Conservation (phyloP, 64 coral and sea anemone genomes). For the Orbicella faveolata region DNA sequence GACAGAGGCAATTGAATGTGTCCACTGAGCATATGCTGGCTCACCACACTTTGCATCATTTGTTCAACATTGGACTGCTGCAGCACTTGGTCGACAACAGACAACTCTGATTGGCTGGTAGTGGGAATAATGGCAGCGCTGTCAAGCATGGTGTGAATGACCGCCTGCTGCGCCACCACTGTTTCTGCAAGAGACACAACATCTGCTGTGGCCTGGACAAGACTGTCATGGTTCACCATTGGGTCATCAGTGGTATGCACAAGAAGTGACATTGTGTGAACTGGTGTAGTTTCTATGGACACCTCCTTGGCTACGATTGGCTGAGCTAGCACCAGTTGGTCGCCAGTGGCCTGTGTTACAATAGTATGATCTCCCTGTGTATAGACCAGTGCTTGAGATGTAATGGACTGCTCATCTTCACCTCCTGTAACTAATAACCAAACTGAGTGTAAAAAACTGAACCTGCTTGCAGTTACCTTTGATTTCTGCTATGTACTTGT, state of each 20-base stretch:
- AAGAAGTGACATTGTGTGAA: slow-evolving; percentile 55
- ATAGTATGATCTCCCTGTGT: slow-evolving; percentile 46
- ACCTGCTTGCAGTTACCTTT: neutral
- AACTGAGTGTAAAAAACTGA: neutral
- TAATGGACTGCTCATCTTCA: slow-evolving; percentile 35
- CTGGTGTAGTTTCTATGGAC: slow-evolving; percentile 91
- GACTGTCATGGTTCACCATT: slow-evolving; percentile 31
- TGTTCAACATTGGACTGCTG: slow-evolving; percentile 83
- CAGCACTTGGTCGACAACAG: slow-evolving; percentile 86
- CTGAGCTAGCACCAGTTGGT: slow-evolving; percentile 80
- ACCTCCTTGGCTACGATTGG: slow-evolving; percentile 91
- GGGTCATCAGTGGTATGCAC: slow-evolving; percentile 71
- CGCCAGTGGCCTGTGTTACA: slow-evolving; percentile 56
- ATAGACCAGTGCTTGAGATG: slow-evolving; percentile 60
- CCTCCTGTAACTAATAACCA: neutral
- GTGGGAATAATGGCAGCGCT: slow-evolving; percentile 68
- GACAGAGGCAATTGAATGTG: slow-evolving; percentile 77
- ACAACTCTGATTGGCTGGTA: slow-evolving; percentile 65
- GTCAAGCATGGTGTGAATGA: slow-evolving; percentile 91
- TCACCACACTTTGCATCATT: slow-evolving; percentile 92
- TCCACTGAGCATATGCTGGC: slow-evolving; percentile 83
- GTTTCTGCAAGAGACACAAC: slow-evolving; percentile 87
- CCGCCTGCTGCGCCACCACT: slow-evolving; percentile 73
- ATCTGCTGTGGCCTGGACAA: slow-evolving; percentile 55
- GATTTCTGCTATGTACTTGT: neutral